Conservation (phyloP, 1,140 invertebrate genomes). For the Drosophila navojoa region DNA sequence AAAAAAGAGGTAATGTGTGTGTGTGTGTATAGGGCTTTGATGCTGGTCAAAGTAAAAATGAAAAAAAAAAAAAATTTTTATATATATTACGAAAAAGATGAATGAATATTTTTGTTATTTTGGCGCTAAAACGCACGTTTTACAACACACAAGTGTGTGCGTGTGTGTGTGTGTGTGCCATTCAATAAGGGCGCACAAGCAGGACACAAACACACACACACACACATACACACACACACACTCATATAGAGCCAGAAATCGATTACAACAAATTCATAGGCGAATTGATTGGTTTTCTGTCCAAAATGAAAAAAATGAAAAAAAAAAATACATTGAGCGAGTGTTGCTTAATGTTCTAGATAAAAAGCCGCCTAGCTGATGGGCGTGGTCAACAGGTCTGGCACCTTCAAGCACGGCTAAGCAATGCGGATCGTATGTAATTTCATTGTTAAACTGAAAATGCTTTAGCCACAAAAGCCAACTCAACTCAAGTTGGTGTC, state of each 20-base stretch:
- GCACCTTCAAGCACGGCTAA: background rate
- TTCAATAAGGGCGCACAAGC: slow-evolving; percentile 54
- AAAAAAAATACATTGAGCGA: slow-evolving; percentile 15
- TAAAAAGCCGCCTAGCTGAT: background rate
- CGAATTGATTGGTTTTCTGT: slow-evolving; percentile 69
- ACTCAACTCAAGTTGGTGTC: slow-evolving; percentile 22
- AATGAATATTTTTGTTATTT: slow-evolving; percentile 56
- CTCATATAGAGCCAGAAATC: slow-evolving; percentile 30
- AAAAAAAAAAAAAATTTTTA: background rate
- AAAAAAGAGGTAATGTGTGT: slow-evolving; percentile 3
- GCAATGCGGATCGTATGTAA: background rate
- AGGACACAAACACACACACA: background rate
- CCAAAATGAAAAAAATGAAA: slow-evolving; percentile 14
- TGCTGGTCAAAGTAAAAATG: slow-evolving; percentile 24
- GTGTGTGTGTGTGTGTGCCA: slow-evolving; percentile 36
- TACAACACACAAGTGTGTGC: slow-evolving; percentile 46
- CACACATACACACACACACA: background rate
- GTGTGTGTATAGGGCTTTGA: slow-evolving; percentile 49
- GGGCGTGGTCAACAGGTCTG: background rate
- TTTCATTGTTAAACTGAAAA: slow-evolving; percentile 4
- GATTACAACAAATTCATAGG: slow-evolving; percentile 65
- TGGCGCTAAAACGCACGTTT: slow-evolving; percentile 73
- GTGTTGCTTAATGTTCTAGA: slow-evolving; percentile 9
- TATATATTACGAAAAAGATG: slow-evolving; percentile 31
- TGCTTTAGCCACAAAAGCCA: slow-evolving; percentile 23